phyloP scores from a whole-genome alignment of 2,797 vertebrate genomes.

The Benthosema pterotum region DNA sequence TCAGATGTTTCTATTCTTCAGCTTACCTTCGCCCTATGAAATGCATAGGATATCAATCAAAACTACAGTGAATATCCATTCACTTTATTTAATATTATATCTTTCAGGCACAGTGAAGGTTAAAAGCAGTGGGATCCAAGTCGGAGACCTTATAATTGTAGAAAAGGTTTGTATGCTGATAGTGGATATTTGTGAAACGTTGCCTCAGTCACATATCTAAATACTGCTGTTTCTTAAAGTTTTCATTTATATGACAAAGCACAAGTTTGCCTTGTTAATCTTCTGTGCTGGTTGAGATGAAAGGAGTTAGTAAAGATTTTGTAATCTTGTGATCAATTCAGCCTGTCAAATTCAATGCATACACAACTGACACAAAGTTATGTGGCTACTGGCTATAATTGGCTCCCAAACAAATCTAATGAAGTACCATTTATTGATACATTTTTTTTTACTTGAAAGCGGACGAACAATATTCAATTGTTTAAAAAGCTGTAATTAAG shows the following conservation, averaged over 20 bases:
- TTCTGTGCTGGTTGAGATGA: conserved; percentile 55
- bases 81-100: conserved; percentile 24
- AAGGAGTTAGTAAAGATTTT: conserved; percentile 78
- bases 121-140: conserved; percentile 97
- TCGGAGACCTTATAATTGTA: conserved; percentile 98
- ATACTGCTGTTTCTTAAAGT: conserved; percentile 36
- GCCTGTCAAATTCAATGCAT: conserved; percentile 58
- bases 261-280: conserved; percentile 55
- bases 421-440: conserved; percentile 31
- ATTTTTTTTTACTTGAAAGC: conserved; percentile 5
- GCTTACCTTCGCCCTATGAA: background rate
- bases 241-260: conserved; percentile 56
- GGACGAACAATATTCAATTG: conserved; percentile 11
- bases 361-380: conserved; percentile 29
- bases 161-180: conserved; percentile 88
- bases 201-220: conserved; percentile 51
- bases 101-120: conserved; percentile 93
- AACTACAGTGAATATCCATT: background rate
- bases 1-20: background rate
- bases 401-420: conserved; percentile 54
- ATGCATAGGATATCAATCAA: background rate
- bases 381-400: conserved; percentile 54
- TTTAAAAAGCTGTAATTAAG: conserved; percentile 9
- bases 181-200: conserved; percentile 27
- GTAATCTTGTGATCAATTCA: conserved; percentile 75